A percentile compares a stretch with the other conserved stretches of the same genome.
Evolutionary conservation across 2,888 invertebrate genomes (phyloP).

Genomic region (Thereva nobilitata): DNA sequence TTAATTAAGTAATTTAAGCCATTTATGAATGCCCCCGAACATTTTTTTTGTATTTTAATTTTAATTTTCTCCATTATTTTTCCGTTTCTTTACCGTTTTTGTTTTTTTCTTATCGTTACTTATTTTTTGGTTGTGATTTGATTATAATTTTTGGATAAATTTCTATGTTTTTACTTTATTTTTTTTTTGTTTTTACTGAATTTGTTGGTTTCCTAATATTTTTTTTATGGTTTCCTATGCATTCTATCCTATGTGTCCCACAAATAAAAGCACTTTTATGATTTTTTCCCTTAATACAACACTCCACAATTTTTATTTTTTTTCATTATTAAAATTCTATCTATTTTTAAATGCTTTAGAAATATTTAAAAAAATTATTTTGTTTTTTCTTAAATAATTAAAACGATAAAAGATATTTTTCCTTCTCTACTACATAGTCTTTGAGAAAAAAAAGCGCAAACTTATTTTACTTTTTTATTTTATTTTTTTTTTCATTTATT

Average conservation of each 20-base stretch:
- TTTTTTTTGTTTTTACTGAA: conserved; percentile 1
- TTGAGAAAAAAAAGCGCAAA: too few species aligned
- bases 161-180: conserved; percentile 7
- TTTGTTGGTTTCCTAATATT: not conserved
- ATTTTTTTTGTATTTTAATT: too few species aligned
- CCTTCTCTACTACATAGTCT: not conserved
- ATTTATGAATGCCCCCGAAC: too few species aligned
- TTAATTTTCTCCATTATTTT: too few species aligned
- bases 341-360: not conserved
- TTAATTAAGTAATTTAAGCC: too few species aligned
- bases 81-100: too few species aligned
- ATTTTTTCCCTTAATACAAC: conserved; percentile 1
- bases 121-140: too few species aligned
- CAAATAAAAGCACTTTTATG: conserved; percentile 32
- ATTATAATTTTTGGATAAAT: too few species aligned
- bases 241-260: conserved; percentile 23
- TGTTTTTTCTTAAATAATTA: not conserved
- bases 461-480: too few species aligned
- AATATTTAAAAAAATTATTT: conserved; percentile 2
- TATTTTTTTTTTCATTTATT: too few species aligned
- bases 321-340: conserved; percentile 21
- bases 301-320: too few species aligned
- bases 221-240: conserved; percentile 5
- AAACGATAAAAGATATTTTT: not conserved
- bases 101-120: too few species aligned